These are phyloP conservation scores for Otus scops DNA, from an alignment of 2,797 vertebrate species.

Conservation along the genomic window DNA sequence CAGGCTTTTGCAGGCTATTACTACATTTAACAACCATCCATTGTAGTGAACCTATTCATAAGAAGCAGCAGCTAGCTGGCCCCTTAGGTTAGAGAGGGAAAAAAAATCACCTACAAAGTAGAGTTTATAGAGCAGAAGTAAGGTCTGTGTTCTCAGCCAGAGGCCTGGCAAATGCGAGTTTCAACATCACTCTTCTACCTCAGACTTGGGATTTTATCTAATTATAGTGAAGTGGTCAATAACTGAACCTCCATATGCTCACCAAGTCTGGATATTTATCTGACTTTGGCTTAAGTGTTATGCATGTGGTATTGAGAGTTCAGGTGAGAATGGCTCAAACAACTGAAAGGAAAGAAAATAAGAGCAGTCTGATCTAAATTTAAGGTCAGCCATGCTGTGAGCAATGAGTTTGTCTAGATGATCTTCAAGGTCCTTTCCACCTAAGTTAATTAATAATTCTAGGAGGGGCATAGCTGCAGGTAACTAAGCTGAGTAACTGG, in stretches of 20 bases:
- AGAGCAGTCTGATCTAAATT: neutral
- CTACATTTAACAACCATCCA: neutral
- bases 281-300: neutral
- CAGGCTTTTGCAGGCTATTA: neutral
- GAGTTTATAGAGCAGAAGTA: constrained; percentile 28
- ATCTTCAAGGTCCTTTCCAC: neutral
- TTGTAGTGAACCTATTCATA: neutral
- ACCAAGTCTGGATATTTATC: neutral
- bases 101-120: neutral
- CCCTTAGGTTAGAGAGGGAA: neutral
- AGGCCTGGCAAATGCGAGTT: neutral
- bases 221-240: neutral
- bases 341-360: neutral
- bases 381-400: neutral
- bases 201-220: neutral
- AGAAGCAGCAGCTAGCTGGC: neutral
- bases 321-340: neutral
- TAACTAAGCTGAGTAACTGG: neutral
- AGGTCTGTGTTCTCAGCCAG: neutral
- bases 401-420: neutral
- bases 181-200: neutral
- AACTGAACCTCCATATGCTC: neutral
- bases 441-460: neutral
- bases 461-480: neutral
- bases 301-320: accelerated